phyloP scores from a whole-genome alignment of 2,797 vertebrate species.

The Paedocypris micromegethes region DNA sequence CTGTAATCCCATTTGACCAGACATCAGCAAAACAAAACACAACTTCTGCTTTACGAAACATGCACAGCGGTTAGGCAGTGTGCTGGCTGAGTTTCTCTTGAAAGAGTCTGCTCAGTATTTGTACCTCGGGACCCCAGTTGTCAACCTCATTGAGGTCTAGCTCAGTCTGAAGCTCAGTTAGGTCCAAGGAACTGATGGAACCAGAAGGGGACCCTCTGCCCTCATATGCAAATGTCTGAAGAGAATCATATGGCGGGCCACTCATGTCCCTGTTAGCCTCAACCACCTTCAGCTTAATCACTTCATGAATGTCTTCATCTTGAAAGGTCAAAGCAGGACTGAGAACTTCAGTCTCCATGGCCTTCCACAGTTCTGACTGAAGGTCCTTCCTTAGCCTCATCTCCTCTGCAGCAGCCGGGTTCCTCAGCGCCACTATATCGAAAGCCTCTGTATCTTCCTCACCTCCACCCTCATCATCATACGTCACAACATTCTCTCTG shows the following conservation, averaged over 20 bases:
- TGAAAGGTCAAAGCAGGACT: conserved; percentile 65
- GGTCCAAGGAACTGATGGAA: conserved; percentile 86
- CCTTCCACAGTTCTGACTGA: conserved; percentile 56
- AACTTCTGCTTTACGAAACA: conserved; percentile 13
- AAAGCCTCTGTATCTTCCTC: conserved; percentile 92
- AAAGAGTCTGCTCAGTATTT: conserved; percentile 74
- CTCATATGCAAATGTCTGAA: conserved; percentile 92
- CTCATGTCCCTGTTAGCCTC: conserved; percentile 79
- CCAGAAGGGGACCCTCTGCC: conserved; percentile 80
- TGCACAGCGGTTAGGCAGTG: conserved; percentile 66
- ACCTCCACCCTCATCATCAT: conserved; percentile 86
- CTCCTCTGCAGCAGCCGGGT: conserved; percentile 78
- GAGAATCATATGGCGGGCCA: conserved; percentile 85
- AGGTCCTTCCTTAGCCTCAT: conserved; percentile 70
- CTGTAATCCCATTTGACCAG: conserved; percentile 15
- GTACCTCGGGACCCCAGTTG: conserved; percentile 80
- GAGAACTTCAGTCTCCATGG: conserved; percentile 13
- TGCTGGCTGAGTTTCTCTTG: conserved; percentile 74
- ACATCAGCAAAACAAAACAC: conserved; percentile 5
- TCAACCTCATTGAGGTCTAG: conserved; percentile 80
- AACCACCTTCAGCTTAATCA: conserved; percentile 77
- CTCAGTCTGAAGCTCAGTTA: conserved; percentile 72
- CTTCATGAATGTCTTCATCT: conserved; percentile 77
- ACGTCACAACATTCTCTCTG: conserved; percentile 90
- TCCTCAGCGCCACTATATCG: conserved; percentile 82